Evolutionary conservation across 2,113 vertebrate species (phyloP), one percentile per base, ranked within the genome.

Genomic region (Triplophysa dalaica): DNA sequence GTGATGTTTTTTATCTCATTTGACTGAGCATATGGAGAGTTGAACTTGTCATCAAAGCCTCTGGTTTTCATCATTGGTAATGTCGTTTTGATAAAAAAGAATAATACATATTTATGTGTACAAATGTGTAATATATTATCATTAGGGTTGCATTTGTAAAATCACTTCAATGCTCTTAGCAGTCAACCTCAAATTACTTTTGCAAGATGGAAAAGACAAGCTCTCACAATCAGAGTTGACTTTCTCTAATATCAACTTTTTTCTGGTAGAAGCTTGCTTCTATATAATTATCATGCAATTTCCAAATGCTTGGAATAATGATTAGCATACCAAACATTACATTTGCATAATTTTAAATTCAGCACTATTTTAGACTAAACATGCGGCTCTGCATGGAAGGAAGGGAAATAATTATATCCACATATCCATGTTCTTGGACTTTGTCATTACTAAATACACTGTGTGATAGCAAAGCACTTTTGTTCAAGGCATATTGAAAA

Each of bases 11-110:
- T 48, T 48, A 3, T 48, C 11, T 13, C 14, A n/a, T 66, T 19
- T 72, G 29, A 56, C 2, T 11, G 74, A 58, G 22, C 60, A 19
- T 0, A 17, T 3, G 62, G 22, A 77, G 52, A 61, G 29, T 73
- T 83, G 21, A 52, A 29, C 72, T 22, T 52, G 45, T 22, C 73
- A 73, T 77, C 17, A 81, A 43, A 79, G 21, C 69, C 26, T 62
- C 78, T 78, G 62, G 21, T 65, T 67, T 77, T 73, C 56, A 73
- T 70, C 63, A 58, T 19, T 45, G 70, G 29, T 76, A 70, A 81
- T 79, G 61, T 29, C 64, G 67, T 78, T 68, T 60, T 76, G 56
- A 29, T 26, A 33, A 75, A 54, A 29, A n/a, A 24, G 14, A 58
- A 38, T 75, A 70, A 84, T 75, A 56, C 22, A 48, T 75, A 78